These are phyloP conservation scores for Abramis brama DNA, from an alignment of 2,113 vertebrate species.

Conservation along the genomic window DNA sequence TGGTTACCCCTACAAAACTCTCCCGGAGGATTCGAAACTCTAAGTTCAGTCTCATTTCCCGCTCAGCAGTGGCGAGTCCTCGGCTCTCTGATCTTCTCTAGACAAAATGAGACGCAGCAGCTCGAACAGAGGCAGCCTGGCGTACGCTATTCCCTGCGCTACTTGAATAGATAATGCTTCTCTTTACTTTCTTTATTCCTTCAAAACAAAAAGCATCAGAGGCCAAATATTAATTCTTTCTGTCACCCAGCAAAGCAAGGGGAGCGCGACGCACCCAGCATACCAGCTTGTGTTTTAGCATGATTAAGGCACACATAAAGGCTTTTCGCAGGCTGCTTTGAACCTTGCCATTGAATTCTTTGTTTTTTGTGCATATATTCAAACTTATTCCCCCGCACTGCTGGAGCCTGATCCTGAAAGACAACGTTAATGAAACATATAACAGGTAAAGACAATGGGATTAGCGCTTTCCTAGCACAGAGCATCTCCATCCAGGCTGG, in stretches of 20 bases:
- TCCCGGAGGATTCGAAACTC: conserved; percentile 72
- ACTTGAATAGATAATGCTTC: conserved; percentile 82
- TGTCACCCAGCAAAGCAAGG: conserved; percentile 67
- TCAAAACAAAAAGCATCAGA: conserved; percentile 83
- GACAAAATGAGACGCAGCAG: conserved; percentile 80
- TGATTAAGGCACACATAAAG: conserved; percentile 83
- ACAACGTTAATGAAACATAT: conserved; percentile 77
- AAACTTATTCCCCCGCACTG: conserved; percentile 76
- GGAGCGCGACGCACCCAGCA: conserved; percentile 74
- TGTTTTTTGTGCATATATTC: conserved; percentile 61
- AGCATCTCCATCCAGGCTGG: conserved; percentile 61
- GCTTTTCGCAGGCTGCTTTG: conserved; percentile 75
- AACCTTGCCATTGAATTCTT: conserved; percentile 72
- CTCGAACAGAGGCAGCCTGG: conserved; percentile 72
- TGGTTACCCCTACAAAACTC: conserved; percentile 75
- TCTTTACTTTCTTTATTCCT: conserved; percentile 79
- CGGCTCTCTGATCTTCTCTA: conserved; percentile 77
- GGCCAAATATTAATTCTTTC: conserved; percentile 81
- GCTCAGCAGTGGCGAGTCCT: conserved; percentile 66
- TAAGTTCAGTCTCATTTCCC: conserved; percentile 67
- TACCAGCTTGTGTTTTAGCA: conserved; percentile 77
- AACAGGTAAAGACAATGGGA: conserved; percentile 79
- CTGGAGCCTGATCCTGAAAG: conserved; percentile 77
- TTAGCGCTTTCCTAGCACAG: conserved; percentile 73
- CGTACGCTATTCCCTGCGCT: conserved; percentile 76